A percentile compares a stretch with the other conserved stretches of the same genome.
phyloP scores from a whole-genome alignment of 2,797 vertebrate species.

The Gobio occitaniae region DNA sequence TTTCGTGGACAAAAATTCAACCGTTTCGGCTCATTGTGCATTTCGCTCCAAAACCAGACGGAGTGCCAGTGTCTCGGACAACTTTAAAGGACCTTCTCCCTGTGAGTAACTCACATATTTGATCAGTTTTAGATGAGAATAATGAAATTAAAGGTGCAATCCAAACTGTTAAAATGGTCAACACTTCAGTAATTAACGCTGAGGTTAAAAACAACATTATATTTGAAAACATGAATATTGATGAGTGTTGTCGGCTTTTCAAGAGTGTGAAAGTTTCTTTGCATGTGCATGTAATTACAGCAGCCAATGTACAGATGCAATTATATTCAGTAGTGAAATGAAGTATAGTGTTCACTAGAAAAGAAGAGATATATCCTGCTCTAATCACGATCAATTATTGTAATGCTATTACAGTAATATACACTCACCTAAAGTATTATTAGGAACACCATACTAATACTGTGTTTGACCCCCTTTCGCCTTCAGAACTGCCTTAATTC shows the following conservation, averaged over 20 bases:
- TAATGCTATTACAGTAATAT: slow-evolving; percentile 12
- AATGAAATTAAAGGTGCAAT: neutral
- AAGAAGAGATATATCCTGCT: neutral
- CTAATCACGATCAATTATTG: neutral
- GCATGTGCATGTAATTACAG: neutral
- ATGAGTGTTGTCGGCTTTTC: neutral
- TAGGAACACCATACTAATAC: too few relatives aligned
- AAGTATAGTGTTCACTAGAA: neutral
- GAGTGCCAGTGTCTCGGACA: neutral
- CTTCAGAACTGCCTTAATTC: too few relatives aligned
- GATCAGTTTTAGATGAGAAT: slow-evolving; percentile 1
- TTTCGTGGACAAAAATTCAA: slow-evolving; percentile 67
- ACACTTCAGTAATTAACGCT: neutral
- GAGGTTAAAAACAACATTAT: neutral
- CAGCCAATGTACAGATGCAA: neutral
- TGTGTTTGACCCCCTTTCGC: too few relatives aligned
- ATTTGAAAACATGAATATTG: neutral
- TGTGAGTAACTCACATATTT: slow-evolving; percentile 59
- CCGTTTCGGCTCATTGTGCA: slow-evolving; percentile 66
- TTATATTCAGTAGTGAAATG: neutral
- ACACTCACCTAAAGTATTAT: too few relatives aligned
- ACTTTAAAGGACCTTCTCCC: slow-evolving; percentile 72
- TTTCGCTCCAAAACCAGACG: slow-evolving; percentile 79
- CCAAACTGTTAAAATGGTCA: neutral
- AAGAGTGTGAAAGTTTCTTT: neutral